Evolutionary conservation across 2,113 vertebrate genomes (phyloP).

Genomic region (Fulmarus glacialis): DNA sequence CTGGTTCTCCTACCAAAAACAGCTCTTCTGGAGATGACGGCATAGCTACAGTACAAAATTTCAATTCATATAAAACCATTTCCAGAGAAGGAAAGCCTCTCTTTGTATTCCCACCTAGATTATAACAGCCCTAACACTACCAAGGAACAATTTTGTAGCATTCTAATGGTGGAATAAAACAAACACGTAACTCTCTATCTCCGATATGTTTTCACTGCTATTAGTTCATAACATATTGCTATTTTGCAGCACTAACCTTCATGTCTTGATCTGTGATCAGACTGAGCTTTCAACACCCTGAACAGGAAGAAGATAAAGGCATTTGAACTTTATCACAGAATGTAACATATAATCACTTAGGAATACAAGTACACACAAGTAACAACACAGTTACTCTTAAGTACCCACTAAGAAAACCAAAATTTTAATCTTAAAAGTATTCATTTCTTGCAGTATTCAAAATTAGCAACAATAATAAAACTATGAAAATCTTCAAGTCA

Average conservation of each 20-base stretch:
- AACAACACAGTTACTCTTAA: not conserved
- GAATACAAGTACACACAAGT: not conserved
- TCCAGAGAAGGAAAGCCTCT: not conserved
- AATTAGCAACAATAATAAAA: not conserved
- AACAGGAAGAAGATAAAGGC: slow-evolving; percentile 28
- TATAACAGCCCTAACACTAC: not conserved
- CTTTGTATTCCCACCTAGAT: not conserved
- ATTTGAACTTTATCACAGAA: not conserved
- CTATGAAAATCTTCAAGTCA: not conserved
- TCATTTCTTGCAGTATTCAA: not conserved
- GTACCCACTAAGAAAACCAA: not conserved
- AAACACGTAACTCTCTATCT: not conserved
- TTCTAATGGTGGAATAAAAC: not conserved
- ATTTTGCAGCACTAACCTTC: slow-evolving; percentile 85
- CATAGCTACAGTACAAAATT: not conserved
- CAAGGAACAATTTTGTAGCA: not conserved
- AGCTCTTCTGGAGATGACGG: not conserved
- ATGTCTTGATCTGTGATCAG: slow-evolving; percentile 95
- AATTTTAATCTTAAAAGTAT: not conserved
- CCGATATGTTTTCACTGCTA: not conserved
- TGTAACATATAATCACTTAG: not conserved
- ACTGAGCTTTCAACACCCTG: slow-evolving; percentile 97
- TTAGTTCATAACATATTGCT: not conserved
- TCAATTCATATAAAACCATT: not conserved
- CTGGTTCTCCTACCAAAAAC: not conserved